Percentiles rank a stretch among this genome's conserved stretches.
phyloP scores from a whole-genome alignment of 2,888 invertebrate genomes.

The Synanthedon myopaeformis region DNA sequence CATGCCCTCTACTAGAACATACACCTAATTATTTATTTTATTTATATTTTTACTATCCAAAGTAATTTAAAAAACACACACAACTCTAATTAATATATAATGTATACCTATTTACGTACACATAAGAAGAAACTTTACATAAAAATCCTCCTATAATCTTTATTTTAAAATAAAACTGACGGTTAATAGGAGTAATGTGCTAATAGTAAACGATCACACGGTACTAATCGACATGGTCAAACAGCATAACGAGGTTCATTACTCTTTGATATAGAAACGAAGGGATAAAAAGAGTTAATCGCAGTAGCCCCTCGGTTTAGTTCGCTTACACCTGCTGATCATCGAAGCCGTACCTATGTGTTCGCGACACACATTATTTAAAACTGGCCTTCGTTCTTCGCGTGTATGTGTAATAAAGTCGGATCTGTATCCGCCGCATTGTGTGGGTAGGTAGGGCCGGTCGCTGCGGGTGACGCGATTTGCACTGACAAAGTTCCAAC shows the following conservation, averaged over 20 bases:
- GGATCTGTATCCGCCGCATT: constrained; percentile 68
- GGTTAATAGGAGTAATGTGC: background rate
- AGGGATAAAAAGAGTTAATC: constrained; percentile 69
- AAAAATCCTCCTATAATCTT: no score
- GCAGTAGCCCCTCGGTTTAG: constrained; percentile 67
- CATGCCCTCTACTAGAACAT: no score
- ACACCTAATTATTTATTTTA: no score
- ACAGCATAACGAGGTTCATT: constrained; percentile 67
- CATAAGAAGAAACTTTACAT: no score
- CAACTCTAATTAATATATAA: no score
- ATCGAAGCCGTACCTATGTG: constrained; percentile 67
- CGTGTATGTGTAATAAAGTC: constrained; percentile 61
- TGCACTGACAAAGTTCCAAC: constrained; percentile 48
- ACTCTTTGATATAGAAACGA: constrained; percentile 69
- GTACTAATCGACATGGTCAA: constrained; percentile 54
- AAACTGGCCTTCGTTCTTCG: constrained; percentile 64
- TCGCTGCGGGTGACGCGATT: constrained; percentile 62
- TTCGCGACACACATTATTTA: constrained; percentile 19
- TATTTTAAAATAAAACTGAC: no score
- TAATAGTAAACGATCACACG: constrained; percentile 44
- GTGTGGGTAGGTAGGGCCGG: constrained; percentile 60
- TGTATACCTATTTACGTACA: no score
- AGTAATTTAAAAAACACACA: no score
- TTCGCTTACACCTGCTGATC: constrained; percentile 70
- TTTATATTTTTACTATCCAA: no score